These are phyloP conservation scores for Chromobotia macracanthus DNA, from an alignment of 2,797 vertebrate species.

Conservation along the genomic window DNA sequence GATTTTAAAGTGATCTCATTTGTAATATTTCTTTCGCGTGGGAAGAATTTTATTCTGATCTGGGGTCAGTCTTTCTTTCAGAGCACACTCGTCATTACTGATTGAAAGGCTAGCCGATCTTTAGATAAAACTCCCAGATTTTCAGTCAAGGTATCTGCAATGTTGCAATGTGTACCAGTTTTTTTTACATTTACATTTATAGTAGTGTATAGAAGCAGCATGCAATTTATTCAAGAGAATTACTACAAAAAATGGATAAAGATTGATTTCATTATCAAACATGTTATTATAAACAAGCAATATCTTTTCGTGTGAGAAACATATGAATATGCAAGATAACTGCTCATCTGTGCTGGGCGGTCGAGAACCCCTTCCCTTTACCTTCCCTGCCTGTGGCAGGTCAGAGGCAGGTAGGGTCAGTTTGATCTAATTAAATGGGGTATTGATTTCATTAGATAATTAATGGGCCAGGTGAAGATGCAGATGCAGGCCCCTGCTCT, in stretches of 20 bases:
- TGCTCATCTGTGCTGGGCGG: conserved; percentile 50
- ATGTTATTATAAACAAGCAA: conserved; percentile 57
- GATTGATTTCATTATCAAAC: background rate
- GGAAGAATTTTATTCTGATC: background rate
- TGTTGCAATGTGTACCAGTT: no score
- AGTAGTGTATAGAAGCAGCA: background rate
- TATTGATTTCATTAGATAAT: conserved; percentile 86
- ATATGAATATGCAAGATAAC: conserved; percentile 7
- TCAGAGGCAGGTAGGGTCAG: conserved; percentile 76
- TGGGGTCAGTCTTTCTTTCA: background rate
- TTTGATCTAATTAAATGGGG: conserved; percentile 77
- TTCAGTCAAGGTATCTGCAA: no score
- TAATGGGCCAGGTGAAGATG: conserved; percentile 78
- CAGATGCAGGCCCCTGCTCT: conserved; percentile 71
- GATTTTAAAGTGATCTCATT: background rate
- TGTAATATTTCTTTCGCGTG: background rate
- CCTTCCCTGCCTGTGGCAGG: conserved; percentile 68
- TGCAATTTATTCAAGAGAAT: background rate
- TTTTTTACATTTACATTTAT: background rate
- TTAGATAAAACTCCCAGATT: background rate
- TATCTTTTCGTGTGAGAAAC: conserved; percentile 53
- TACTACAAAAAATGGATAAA: no score
- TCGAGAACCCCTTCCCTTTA: conserved; percentile 63
- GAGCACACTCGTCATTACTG: no score
- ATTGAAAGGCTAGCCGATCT: no score